These are phyloP conservation scores for Agonopterix heracliana DNA, from an alignment of 2,888 invertebrate species.

Conservation along the genomic window DNA sequence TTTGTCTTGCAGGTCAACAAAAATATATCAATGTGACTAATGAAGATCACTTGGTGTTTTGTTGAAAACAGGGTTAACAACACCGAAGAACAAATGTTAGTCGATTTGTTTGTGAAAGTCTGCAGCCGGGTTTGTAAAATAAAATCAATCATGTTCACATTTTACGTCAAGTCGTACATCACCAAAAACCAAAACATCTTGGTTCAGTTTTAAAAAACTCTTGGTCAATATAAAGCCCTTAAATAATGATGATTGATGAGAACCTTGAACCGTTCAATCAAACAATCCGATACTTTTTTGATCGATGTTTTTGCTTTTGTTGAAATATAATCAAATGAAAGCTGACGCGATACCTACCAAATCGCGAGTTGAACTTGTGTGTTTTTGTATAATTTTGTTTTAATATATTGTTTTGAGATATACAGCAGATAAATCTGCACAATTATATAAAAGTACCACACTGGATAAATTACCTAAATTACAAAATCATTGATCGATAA, in stretches of 20 bases:
- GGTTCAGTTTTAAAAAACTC: constrained; percentile 2
- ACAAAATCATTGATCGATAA: no score
- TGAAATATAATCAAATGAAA: no score
- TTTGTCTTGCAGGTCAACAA: constrained; percentile 36
- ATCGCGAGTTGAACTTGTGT: no score
- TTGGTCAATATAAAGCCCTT: neutral
- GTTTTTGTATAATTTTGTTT: no score
- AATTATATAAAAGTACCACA: no score
- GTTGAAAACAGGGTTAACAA: constrained; percentile 25
- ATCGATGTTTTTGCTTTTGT: neutral
- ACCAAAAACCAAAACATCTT: neutral
- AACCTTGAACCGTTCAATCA: neutral
- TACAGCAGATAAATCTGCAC: no score
- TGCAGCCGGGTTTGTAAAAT: neutral
- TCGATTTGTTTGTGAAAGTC: constrained; percentile 11
- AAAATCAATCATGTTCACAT: constrained; percentile 6
- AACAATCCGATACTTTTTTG: neutral
- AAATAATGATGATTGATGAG: constrained; percentile 7
- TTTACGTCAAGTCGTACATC: constrained; percentile 2
- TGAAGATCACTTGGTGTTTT: constrained; percentile 27
- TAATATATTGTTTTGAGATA: no score
- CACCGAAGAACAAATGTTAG: constrained; percentile 16
- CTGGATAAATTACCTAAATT: no score
- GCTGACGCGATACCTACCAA: no score
- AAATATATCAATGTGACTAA: constrained; percentile 38